phyloP scores from a whole-genome alignment of 2,888 invertebrate genomes.

The Drosophila anomalipes region DNA sequence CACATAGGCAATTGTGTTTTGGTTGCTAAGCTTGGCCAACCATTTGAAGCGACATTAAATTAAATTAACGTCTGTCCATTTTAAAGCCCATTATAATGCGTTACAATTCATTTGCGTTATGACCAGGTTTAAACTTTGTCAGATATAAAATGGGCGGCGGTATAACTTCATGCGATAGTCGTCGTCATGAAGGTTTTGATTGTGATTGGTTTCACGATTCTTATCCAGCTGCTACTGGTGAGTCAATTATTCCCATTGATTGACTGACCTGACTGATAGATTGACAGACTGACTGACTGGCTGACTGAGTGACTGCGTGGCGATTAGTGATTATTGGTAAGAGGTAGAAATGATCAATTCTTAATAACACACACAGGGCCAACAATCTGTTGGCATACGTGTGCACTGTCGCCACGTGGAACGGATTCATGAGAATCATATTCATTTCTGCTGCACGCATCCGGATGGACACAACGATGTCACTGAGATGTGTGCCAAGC shows the following conservation, averaged over 20 bases:
- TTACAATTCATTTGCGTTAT: conserved; percentile 40
- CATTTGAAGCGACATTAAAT: conserved; percentile 44
- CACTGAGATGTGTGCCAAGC: conserved; percentile 61
- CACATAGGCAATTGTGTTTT: not conserved
- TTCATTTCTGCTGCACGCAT: conserved; percentile 75
- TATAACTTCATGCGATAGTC: conserved; percentile 4
- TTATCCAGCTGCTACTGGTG: conserved; percentile 18
- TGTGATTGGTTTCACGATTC: conserved; percentile 9
- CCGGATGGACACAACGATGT: conserved; percentile 75
- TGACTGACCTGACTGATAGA: not conserved
- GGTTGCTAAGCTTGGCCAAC: conserved; percentile 50
- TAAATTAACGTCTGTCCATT: conserved; percentile 56
- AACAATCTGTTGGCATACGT: conserved; percentile 11
- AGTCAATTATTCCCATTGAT: not conserved
- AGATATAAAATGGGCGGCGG: conserved; percentile 42
- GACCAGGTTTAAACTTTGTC: conserved; percentile 1
- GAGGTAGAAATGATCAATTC: not conserved
- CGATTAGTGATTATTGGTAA: not conserved
- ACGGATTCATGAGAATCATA: conserved; percentile 72
- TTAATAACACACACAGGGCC: not conserved
- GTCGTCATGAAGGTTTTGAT: conserved; percentile 22
- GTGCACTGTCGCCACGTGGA: conserved; percentile 59
- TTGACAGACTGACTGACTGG: not conserved
- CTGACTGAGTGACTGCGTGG: not conserved
- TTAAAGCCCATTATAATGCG: conserved; percentile 59